phyloP scores from a whole-genome alignment of 30 jellyfish, hydroid and myxozoan genomes.

The Hydra vulgaris region DNA sequence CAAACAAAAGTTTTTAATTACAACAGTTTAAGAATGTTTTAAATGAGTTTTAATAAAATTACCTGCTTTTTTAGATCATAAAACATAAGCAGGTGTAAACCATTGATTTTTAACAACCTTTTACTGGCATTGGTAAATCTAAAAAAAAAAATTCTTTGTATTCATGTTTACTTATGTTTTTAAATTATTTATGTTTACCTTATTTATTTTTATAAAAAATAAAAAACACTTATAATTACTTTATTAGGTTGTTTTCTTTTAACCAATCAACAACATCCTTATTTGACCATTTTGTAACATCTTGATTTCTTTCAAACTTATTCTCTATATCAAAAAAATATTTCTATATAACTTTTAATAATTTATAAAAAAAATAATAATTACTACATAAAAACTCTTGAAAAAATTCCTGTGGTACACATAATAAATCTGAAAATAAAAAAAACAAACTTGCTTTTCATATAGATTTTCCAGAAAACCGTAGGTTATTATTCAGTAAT shows the following conservation, averaged over 20 bases:
- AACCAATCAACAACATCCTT: slow-evolving; percentile 79
- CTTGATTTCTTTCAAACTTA: slow-evolving; percentile 16
- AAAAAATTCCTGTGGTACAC: no score
- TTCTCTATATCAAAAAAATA: slow-evolving; percentile 15
- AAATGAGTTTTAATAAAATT: slow-evolving; percentile 3
- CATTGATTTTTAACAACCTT: slow-evolving; percentile 37
- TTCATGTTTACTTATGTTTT: no score
- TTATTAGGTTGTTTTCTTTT: slow-evolving; percentile 47
- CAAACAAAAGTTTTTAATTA: no score
- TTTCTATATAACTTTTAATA: not conserved
- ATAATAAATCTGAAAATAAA: no score
- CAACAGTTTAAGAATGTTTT: no score
- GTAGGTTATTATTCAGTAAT: not conserved
- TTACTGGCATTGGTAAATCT: slow-evolving; percentile 7
- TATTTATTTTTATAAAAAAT: no score
- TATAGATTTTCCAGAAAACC: no score
- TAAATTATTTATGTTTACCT: not conserved
- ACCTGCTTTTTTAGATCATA: slow-evolving; percentile 63
- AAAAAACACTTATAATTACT: slow-evolving; percentile 14
- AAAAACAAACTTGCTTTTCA: no score
- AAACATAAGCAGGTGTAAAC: slow-evolving; percentile 53
- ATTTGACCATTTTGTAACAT: slow-evolving; percentile 65
- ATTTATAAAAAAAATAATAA: no score
- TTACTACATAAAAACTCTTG: not conserved
- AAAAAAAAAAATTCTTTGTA: no score